Conservation (phyloP, 2,888 invertebrate genomes). For the Leptinotarsa tumamoca region DNA sequence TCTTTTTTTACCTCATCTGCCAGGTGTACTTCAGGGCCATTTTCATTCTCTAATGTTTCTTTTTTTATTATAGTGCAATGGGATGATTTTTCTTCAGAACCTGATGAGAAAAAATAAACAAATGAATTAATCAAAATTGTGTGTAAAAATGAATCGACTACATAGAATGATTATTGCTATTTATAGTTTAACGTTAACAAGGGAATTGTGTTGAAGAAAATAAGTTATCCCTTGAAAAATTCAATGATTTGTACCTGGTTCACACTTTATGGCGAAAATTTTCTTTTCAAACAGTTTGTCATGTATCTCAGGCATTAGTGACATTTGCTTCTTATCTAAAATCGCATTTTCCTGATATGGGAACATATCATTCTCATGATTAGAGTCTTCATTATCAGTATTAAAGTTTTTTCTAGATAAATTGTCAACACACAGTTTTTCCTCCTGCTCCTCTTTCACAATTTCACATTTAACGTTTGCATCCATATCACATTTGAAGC, state of each 20-base stretch:
- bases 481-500: background rate
- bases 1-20: background rate
- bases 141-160: too few species aligned
- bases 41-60: background rate
- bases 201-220: too few species aligned
- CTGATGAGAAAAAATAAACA: background rate
- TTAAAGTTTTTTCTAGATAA: background rate
- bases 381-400: background rate
- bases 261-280: background rate
- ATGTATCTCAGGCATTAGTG: background rate
- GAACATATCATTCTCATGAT: background rate
- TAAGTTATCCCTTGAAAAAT: too few species aligned
- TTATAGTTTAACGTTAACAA: too few species aligned
- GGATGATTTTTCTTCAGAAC: background rate
- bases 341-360: background rate
- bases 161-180: too few species aligned
- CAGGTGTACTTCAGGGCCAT: background rate
- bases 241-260: background rate
- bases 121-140: background rate
- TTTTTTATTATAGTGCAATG: too few species aligned
- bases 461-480: background rate
- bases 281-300: background rate
- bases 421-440: background rate
- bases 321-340: background rate
- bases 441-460: background rate